These are phyloP conservation scores for Limnothrissa miodon DNA, from an alignment of 2,113 vertebrate species.

Conservation along the genomic window DNA sequence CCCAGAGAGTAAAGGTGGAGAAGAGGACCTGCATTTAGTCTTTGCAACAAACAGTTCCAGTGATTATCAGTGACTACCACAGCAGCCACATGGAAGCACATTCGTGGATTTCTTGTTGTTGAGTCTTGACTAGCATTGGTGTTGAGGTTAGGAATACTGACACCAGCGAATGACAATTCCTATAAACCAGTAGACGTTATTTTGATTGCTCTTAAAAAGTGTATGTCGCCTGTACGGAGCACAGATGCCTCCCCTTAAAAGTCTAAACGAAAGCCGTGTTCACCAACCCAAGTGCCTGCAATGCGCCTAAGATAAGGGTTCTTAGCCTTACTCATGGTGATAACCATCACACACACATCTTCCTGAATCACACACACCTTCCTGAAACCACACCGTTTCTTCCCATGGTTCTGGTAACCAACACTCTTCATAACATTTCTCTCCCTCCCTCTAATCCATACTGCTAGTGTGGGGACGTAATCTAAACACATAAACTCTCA, in stretches of 20 bases:
- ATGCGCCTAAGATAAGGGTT: not conserved
- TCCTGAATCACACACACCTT: not conserved
- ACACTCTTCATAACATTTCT: not conserved
- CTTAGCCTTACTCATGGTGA: not conserved
- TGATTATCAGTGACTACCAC: constrained; percentile 7
- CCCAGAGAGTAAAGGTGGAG: not conserved
- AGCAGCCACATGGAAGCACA: not conserved
- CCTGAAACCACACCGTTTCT: too few species aligned
- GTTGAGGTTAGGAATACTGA: not conserved
- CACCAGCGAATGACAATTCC: not conserved
- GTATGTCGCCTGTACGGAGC: not conserved
- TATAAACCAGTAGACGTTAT: not conserved
- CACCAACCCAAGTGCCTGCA: constrained; percentile 6
- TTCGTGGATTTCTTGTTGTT: constrained; percentile 2
- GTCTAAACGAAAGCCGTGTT: not conserved
- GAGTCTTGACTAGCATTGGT: not conserved
- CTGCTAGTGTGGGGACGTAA: not conserved
- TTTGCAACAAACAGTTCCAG: not conserved
- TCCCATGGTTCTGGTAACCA: not conserved
- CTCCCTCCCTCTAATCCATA: not conserved
- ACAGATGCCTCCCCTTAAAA: not conserved
- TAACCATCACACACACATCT: not conserved
- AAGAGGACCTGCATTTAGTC: not conserved
- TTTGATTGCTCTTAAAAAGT: not conserved
- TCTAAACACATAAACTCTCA: not conserved